Percentiles rank a stretch among this genome's conserved stretches.
These are phyloP conservation scores for Tetrapedia diversipes DNA, from an alignment of 2,888 invertebrate genomes.

Conservation along the genomic window DNA sequence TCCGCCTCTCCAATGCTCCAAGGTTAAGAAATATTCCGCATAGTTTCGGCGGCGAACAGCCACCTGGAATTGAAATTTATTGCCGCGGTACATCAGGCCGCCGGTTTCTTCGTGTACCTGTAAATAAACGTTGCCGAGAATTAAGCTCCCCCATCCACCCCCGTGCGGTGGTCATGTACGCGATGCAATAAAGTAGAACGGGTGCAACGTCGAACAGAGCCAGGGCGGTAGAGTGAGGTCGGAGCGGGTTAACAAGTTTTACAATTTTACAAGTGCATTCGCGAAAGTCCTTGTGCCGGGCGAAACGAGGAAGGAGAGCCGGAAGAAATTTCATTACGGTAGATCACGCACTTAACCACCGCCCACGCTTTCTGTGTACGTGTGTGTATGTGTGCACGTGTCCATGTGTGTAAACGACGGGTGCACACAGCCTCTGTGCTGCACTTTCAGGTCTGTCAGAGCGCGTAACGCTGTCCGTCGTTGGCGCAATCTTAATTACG, in stretches of 20 bases:
- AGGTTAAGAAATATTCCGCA: constrained; percentile 8
- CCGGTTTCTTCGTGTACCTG: background rate
- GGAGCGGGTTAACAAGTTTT: constrained; percentile 28
- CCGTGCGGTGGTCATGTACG: constrained; percentile 10
- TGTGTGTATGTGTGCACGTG: background rate
- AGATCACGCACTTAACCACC: constrained; percentile 53
- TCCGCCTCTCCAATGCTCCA: background rate
- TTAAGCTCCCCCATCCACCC: constrained; percentile 44
- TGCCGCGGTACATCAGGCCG: constrained; percentile 10
- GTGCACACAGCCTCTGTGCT: background rate
- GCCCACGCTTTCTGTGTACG: background rate
- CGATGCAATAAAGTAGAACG: constrained; percentile 11
- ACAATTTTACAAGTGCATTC: constrained; percentile 42
- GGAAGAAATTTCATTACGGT: constrained; percentile 62
- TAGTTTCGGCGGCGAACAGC: constrained; percentile 9
- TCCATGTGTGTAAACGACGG: background rate
- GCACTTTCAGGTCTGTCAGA: constrained; percentile 24
- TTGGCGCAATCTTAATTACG: constrained; percentile 58
- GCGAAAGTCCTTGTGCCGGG: constrained; percentile 12
- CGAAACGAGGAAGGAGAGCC: constrained; percentile 18
- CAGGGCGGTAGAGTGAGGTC: background rate
- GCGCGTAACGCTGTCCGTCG: constrained; percentile 25
- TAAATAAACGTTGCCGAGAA: constrained; percentile 34
- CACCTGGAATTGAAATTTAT: constrained; percentile 38
- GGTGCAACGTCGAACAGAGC: constrained; percentile 18